phyloP scores from a whole-genome alignment of 2,888 invertebrate species.

The Himalopsyche kuldschensis region DNA sequence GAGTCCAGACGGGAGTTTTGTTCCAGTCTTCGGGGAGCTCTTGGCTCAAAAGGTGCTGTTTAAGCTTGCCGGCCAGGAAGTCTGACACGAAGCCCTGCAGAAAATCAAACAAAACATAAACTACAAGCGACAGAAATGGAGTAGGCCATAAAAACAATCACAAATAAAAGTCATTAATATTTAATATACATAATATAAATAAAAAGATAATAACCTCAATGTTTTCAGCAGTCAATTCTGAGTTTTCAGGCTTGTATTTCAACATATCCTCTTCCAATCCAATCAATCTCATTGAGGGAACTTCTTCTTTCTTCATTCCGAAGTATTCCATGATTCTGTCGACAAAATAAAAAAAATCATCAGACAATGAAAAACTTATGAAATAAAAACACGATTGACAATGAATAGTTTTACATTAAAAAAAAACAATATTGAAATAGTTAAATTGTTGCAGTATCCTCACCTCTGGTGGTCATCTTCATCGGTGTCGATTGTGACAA shows the following conservation, averaged over 20 bases:
- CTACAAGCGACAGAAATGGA: no score
- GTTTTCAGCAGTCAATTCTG: constrained; percentile 70
- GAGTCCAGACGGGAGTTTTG: constrained; percentile 85
- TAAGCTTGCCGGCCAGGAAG: constrained; percentile 90
- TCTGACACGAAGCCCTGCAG: constrained; percentile 77
- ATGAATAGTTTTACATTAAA: no score
- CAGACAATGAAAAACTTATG: no score
- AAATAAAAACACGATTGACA: no score
- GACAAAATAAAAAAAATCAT: neutral
- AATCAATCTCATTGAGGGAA: constrained; percentile 88
- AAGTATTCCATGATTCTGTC: constrained; percentile 98
- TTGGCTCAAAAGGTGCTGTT: constrained; percentile 93
- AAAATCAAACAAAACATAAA: neutral
- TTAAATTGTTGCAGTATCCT: neutral
- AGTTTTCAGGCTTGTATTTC: constrained; percentile 88
- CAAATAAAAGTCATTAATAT: no score
- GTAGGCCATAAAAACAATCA: neutral
- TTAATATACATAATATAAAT: neutral
- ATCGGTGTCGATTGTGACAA: constrained; percentile 93
- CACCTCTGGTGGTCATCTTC: constrained; percentile 88
- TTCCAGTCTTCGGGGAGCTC: constrained; percentile 97
- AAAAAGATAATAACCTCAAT: constrained; percentile 53
- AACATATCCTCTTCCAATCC: constrained; percentile 96
- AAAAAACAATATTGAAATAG: neutral
- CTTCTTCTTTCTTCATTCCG: constrained; percentile 93